Base-by-base conservation (phyloP, 2,113 vertebrate genomes). In the Alethe castanea region DNA sequence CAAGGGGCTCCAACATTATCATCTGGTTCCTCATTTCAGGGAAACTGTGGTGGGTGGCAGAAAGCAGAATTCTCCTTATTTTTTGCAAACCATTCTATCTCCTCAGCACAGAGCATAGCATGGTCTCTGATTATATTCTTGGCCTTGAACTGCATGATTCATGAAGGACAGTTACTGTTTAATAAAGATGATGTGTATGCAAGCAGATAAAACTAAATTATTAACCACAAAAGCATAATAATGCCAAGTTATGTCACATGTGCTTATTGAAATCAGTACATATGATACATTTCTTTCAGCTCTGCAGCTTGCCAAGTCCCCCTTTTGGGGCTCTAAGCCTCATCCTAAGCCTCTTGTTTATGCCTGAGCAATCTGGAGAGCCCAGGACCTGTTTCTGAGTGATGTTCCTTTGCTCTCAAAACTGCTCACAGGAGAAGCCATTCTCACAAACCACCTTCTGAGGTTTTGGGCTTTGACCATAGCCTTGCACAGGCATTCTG, bases 121-220 rank as follows among this genome's bases (percentile, higher is more conserved):
- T 36, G 65, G 25, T 53, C 48, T 84, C 65, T 89, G 59, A 61
- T 84, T 87, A 64, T 78, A 87, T 95, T 95, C 81, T 79, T 95
- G 94, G 70, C 94, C 93, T 94, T 82, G 74, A 82, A 62, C 54
- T 54, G 45, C 20, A 52, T 87, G 84, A 88, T 76, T 86, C 81
- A 92, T 70, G 45, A 70, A 85, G 50, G 45, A 85, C 16, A 53
- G 79, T 95, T 95, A 53, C 91, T 91, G 70, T 87, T 96, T 94
- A 87, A 87, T 91, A 85, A 88, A 92, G 81, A 70, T 66, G 7
- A 67, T 80, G 33, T 92, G 59, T 61, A 54, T 73, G 57, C 87
- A 88, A 91, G 79, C 62, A 88, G 92, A 94, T 95, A 96, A 95
- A 90, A 85, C 66, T 82, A 50, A 76, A 92, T 65, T 23, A 88